A percentile compares a stretch with the other conserved stretches of the same genome.
phyloP scores from a whole-genome alignment of 2,888 invertebrate species.

The Aelia acuminata region DNA sequence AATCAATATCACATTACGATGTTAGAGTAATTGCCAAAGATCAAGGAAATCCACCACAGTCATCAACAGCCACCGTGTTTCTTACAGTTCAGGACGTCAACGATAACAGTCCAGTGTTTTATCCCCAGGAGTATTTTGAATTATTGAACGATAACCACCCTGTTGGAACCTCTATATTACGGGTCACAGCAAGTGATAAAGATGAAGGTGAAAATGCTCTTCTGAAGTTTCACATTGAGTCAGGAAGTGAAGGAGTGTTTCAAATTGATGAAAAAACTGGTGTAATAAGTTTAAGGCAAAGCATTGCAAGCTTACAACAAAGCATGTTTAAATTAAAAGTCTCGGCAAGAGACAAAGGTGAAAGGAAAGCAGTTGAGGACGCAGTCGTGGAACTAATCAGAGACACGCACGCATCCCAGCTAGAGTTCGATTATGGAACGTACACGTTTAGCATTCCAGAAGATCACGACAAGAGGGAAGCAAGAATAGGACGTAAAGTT shows the following conservation, averaged over 20 bases:
- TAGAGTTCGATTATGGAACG: slow-evolving; percentile 84
- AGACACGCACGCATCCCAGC: slow-evolving; percentile 78
- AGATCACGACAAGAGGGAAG: slow-evolving; percentile 78
- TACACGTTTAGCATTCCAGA: slow-evolving; percentile 89
- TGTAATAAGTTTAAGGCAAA: slow-evolving; percentile 78
- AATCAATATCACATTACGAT: slow-evolving; percentile 82
- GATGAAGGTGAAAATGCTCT: slow-evolving; percentile 92
- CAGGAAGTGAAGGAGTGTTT: slow-evolving; percentile 85
- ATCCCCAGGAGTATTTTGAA: slow-evolving; percentile 89
- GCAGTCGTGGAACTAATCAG: slow-evolving; percentile 87
- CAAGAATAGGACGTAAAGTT: slow-evolving; percentile 79
- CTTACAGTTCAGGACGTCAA: slow-evolving; percentile 88
- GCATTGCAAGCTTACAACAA: slow-evolving; percentile 76
- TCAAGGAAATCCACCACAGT: slow-evolving; percentile 90
- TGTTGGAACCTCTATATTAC: slow-evolving; percentile 77
- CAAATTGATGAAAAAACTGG: slow-evolving; percentile 84
- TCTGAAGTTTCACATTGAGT: slow-evolving; percentile 83
- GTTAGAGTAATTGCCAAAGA: slow-evolving; percentile 91
- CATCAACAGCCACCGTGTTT: slow-evolving; percentile 89
- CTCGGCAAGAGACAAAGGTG: slow-evolving; percentile 86
- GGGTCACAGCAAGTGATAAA: slow-evolving; percentile 85
- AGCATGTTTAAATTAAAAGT: slow-evolving; percentile 81
- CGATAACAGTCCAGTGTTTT: slow-evolving; percentile 93
- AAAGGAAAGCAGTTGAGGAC: slow-evolving; percentile 79
- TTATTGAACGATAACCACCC: slow-evolving; percentile 79